A percentile compares a stretch with the other conserved stretches of the same genome.
Evolutionary conservation across 53 echinoderm and acorn worm genomes (phyloP).

Genomic region (Echinometra lucunter): DNA sequence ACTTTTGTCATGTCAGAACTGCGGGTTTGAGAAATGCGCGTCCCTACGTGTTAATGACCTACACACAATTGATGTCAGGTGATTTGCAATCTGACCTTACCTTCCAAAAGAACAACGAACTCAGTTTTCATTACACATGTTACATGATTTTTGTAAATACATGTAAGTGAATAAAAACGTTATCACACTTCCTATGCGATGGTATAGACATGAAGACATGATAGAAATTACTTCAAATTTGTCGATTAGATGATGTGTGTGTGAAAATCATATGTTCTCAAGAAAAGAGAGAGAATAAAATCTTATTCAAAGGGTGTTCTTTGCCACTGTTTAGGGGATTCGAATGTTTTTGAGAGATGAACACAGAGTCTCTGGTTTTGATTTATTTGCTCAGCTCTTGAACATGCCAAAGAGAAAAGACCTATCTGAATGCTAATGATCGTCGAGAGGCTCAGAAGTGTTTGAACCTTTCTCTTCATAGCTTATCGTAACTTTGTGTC

Average conservation of each 20-base stretch:
- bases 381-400: constrained; percentile 25
- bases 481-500: constrained; percentile 27
- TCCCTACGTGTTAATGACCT: constrained; percentile 6
- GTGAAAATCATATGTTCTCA: not conserved
- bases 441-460: constrained; percentile 25
- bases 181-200: not conserved
- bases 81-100: not conserved
- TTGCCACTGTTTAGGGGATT: not conserved
- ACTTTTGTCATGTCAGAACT: not conserved
- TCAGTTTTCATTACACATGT: not conserved
- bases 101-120: not conserved
- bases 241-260: not conserved
- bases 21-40: constrained; percentile 1
- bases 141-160: not conserved
- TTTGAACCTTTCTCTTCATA: constrained; percentile 2
- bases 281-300: not conserved
- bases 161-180: not conserved
- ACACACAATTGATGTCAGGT: not conserved
- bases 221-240: not conserved
- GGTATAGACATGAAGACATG: not conserved
- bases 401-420: constrained; percentile 6
- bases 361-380: not conserved
- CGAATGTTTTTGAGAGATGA: not conserved
- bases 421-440: constrained; percentile 40
- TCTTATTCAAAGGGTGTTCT: not conserved